Conservation (phyloP, 2,888 invertebrate genomes). For the Epirrhoe alternata region DNA sequence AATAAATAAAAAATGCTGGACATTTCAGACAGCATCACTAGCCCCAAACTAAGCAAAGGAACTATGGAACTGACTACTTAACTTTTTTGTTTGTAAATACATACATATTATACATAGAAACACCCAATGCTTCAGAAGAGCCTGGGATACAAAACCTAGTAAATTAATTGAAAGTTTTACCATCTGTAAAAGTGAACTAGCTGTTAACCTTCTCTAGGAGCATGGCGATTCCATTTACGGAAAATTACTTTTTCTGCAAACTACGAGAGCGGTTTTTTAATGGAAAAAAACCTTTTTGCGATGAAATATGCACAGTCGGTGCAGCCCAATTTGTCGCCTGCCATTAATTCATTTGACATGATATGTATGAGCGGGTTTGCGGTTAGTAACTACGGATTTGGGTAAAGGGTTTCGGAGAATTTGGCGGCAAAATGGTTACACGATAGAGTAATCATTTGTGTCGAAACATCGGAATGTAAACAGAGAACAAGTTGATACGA, state of each 20-base stretch:
- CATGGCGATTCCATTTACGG: constrained; percentile 53
- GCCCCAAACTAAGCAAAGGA: no score
- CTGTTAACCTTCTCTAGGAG: constrained; percentile 4
- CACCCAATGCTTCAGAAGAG: no score
- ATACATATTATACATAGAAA: no score
- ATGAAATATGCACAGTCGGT: constrained; percentile 34
- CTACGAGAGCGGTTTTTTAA: constrained; percentile 51
- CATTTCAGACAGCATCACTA: no score
- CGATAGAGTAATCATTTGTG: neutral
- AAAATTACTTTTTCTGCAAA: constrained; percentile 60
- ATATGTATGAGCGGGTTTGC: constrained; percentile 20
- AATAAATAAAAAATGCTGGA: no score
- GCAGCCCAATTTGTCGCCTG: constrained; percentile 35
- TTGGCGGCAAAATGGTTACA: neutral
- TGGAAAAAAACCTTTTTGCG: constrained; percentile 47
- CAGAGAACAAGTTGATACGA: no score
- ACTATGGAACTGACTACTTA: no score
- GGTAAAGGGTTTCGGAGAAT: neutral
- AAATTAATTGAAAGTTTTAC: neutral
- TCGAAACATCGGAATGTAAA: neutral
- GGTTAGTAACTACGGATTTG: constrained; percentile 10
- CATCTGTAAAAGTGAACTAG: constrained; percentile 2
- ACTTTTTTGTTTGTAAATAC: no score
- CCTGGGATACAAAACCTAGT: no score
- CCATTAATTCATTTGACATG: constrained; percentile 28